Evolutionary conservation across 2,888 invertebrate genomes (phyloP), one percentile per base, ranked within the genome.

Genomic region (Eupithecia exiguata): DNA sequence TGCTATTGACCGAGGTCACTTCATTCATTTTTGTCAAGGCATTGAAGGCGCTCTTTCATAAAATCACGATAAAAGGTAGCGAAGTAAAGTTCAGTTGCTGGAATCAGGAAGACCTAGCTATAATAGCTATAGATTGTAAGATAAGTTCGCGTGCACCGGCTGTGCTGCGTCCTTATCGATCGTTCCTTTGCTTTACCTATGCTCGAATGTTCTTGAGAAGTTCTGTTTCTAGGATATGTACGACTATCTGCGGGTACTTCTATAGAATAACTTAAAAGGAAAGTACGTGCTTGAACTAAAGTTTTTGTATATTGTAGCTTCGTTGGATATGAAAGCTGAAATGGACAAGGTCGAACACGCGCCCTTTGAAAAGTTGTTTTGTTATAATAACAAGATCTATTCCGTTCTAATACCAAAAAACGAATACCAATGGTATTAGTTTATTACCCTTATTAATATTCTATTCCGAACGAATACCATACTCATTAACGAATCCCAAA

Each of bases 91-190:
- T 12, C 14, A 58, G 12, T 25, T 58, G 58, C 5, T 58, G 58
- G 21, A 25, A 5, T 58, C 58, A 25, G 25, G 25, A 58, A 58
- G 25, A 53, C 53, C n/a, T 46, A 18, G 18, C 4, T 16, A 53
- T 53, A 6, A 21, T 35, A 18, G 35, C 16, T 35, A 9, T 18
- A 62, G 5, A 7, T 35, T 30, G 5, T 18, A 9, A 65, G 69
- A 58, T 49, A 58, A 68, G 72, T 40, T 72, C 69, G 63, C 70
- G 10, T 68, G 72, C 70, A 72, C 68, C 38, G 65, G 70, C 70
- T 66, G 58, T 46, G 43, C 46, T 68, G 61, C 63, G 68, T 58
- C 58, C 70, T 58, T 70, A 75, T 70, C 61, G 72, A 75, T 72
- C 70, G 72, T 40, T 71, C 38, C 49, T 71, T 68, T 69, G 30